Evolutionary conservation across 2,888 invertebrate genomes (phyloP).

Genomic region (Dione vanillae): DNA sequence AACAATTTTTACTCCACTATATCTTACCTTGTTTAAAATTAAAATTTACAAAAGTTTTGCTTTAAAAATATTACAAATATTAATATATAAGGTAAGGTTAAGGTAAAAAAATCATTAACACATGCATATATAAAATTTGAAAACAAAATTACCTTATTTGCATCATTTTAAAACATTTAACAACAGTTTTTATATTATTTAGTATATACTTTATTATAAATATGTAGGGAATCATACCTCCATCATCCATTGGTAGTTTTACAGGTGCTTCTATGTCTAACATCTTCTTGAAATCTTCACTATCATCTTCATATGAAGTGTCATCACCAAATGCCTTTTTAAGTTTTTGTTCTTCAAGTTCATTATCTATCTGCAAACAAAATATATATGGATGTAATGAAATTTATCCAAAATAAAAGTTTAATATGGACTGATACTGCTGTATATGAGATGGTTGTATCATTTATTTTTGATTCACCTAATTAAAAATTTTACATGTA

Average conservation of each 20-base stretch:
- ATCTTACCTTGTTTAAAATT: conserved; percentile 6
- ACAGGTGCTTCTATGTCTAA: conserved; percentile 68
- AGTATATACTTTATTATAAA: not conserved
- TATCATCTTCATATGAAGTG: conserved; percentile 56
- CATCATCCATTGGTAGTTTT: conserved; percentile 72
- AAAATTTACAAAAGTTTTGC: no score
- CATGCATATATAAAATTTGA: no score
- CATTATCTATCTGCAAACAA: conserved; percentile 70
- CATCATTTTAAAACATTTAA: no score
- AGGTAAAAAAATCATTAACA: no score
- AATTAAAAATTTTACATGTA: no score
- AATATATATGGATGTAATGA: not conserved
- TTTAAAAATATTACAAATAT: no score
- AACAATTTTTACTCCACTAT: conserved; percentile 44
- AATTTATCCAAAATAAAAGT: not conserved
- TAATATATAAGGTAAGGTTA: no score
- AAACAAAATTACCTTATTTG: no score
- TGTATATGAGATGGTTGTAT: no score
- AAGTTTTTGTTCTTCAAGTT: conserved; percentile 75
- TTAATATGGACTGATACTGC: no score
- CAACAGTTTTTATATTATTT: no score
- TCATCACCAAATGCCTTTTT: conserved; percentile 62
- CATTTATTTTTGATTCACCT: no score
- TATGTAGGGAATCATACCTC: conserved; percentile 52
- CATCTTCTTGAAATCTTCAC: conserved; percentile 60